Evolutionary conservation across 2,888 invertebrate genomes (phyloP), one percentile per base, ranked within the genome.

Genomic region (Vannuccia rotundouncinata): DNA sequence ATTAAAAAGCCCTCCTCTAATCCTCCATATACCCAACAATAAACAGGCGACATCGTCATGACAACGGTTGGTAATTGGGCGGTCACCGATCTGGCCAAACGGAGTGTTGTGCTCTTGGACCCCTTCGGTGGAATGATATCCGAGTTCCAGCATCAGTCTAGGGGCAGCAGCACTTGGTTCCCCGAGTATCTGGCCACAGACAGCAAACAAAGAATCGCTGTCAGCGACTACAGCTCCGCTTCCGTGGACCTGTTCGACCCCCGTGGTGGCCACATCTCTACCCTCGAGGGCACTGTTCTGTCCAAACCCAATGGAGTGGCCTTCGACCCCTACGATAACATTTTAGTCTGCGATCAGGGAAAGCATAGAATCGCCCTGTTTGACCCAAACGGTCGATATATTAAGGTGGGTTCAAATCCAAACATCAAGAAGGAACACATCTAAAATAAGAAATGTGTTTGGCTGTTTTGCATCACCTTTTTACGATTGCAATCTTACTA

Each of bases 261-360:
- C 17, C 10, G 2, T 22, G 66, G 66, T 2, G 66, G 66, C 10
- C 22, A 66, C 66, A 5, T 66, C 5, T 5, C 25, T 27, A 5
- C 17, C 22, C 22, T 66, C 22, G 22, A 66, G 66, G 66, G 66
- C 10, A 66, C 17, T 66, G 66, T 66, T 5, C 66, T 66, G 2
- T 66, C 66, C 17, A 66, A 66, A 27, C 66, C 66, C 22, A 13
- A 27, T 22, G 66, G 66, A 66, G 17, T 66, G 2, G 66, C 22
- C 17, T 66, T 66, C 25, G 66, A 66, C 25, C 66, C 66, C 66
- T 66, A n/a, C 22, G 66, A 66, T 66, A 66, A 66, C 66, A n/a
- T 66, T 2, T 27, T 66, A 17, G 66, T 66, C 22, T 66, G 66
- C 25, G 66, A 66, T 66, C 66, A 66, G 22, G 66, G 66, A 22